Percentiles rank a stretch among this genome's conserved stretches.
phyloP scores from a whole-genome alignment of 1,140 invertebrate species.

The Daktulosphaira vitifoliae region DNA sequence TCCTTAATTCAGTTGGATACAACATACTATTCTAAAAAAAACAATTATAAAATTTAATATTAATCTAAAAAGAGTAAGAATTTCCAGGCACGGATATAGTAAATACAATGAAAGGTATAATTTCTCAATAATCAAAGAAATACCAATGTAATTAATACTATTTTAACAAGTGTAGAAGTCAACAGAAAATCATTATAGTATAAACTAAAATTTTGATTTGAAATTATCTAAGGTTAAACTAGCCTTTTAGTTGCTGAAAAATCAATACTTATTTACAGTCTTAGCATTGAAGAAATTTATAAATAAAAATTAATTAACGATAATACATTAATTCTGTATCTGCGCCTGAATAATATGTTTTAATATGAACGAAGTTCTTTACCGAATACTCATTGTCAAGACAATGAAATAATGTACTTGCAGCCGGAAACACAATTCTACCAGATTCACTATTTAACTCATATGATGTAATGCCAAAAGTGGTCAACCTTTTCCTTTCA shows the following conservation, averaged over 20 bases:
- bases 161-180: no score
- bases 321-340: background rate
- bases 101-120: no score
- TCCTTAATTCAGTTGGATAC: conserved; percentile 62
- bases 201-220: no score
- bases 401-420: conserved; percentile 73
- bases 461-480: conserved; percentile 90
- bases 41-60: background rate
- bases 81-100: background rate
- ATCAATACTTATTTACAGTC: no score
- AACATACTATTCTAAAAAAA: conserved; percentile 52
- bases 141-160: no score
- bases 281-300: no score
- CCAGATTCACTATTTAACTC: conserved; percentile 72
- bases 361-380: conserved; percentile 39
- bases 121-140: no score
- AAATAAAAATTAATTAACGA: background rate
- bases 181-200: no score
- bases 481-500: conserved; percentile 79
- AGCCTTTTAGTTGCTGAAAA: no score
- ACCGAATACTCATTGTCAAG: conserved; percentile 62
- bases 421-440: conserved; percentile 81
- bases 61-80: no score
- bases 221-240: no score
- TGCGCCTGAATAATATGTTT: background rate